Base-by-base conservation (phyloP, 2,888 invertebrate species). In the Idaea biselata region DNA sequence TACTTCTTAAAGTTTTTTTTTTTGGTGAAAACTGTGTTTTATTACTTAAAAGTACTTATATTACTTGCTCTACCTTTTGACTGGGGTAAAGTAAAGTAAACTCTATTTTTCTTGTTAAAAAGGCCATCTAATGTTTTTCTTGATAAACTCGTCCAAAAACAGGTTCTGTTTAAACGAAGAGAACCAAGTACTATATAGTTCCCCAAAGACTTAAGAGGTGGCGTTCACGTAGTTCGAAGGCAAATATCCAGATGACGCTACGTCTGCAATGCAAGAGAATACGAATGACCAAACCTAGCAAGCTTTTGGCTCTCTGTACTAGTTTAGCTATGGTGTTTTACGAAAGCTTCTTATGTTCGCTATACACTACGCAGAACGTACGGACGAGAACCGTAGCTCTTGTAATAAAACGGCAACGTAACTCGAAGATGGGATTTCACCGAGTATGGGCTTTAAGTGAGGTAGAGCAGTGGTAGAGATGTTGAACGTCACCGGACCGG, bases 401-500 rank as follows among this genome's bases (percentile, higher is more conserved):
- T 17, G 31, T n/a, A 54, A 58, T 54, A 58, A 62, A 60, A 44
- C 58, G 25, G 74, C 63, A 71, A 76, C 79, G 79, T 67, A 77
- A 56, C 17, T 7, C 54, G 8, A 1, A 3, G 11, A n/a, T 31
- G 1, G 44, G 11, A 11, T 59, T 31, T 54, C 5, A 25, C 25
- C 25, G 25, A 25, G 25, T 25, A 25, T 25, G 25, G 25, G 25
- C 25, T 25, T 25, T 3, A 25, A 18, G 25, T 8, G 16, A 57
- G 60, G 8, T 53, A 63, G 68, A 71, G 60, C 74, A 73, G 66
- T 80, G 73, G 82, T 81, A 18, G 79, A 77, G 82, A 77, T 79
- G 75, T 80, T 78, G 82, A 83, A 81, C 81, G 84, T 82, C 44
- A 44, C 44, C 84, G 82, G 81, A 78, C 83, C 83, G 79, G 82